Percentiles rank a stretch among this genome's conserved stretches.
These are phyloP conservation scores for Drosophila dives DNA, from an alignment of 2,888 invertebrate species.

Conservation along the genomic window DNA sequence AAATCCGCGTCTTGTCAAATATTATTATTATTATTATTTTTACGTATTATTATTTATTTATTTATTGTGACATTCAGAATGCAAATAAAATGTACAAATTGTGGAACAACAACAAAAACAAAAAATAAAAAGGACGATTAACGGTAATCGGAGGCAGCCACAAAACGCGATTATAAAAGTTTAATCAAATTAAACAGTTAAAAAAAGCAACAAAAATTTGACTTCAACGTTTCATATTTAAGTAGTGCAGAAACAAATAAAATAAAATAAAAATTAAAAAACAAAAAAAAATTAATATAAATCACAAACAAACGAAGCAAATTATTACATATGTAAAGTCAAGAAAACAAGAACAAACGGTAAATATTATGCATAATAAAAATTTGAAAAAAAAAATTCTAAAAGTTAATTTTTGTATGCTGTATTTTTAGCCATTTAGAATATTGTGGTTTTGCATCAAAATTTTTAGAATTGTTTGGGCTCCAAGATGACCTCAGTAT, in stretches of 20 bases:
- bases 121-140: slow-evolving; percentile 8
- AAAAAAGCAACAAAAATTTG: slow-evolving; percentile 59
- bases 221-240: slow-evolving; percentile 81
- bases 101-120: slow-evolving; percentile 56
- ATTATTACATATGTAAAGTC: slow-evolving; percentile 71
- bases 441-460: neutral
- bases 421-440: neutral
- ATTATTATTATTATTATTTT: slow-evolving; percentile 36
- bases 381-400: slow-evolving; percentile 51
- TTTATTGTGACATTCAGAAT: slow-evolving; percentile 75
- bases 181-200: slow-evolving; percentile 78
- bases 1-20: slow-evolving; percentile 80
- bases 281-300: slow-evolving; percentile 34
- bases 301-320: slow-evolving; percentile 39
- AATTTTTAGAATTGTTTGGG: neutral
- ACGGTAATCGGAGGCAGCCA: slow-evolving; percentile 29
- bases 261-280: slow-evolving; percentile 29
- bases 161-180: slow-evolving; percentile 62
- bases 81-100: slow-evolving; percentile 78
- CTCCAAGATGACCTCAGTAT: neutral
- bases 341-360: slow-evolving; percentile 53
- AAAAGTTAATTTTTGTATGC: neutral
- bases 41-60: slow-evolving; percentile 39
- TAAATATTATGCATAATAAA: slow-evolving; percentile 78
- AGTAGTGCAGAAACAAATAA: slow-evolving; percentile 77